phyloP scores from a whole-genome alignment of 2,113 vertebrate genomes.

The Tenrec ecaudatus region DNA sequence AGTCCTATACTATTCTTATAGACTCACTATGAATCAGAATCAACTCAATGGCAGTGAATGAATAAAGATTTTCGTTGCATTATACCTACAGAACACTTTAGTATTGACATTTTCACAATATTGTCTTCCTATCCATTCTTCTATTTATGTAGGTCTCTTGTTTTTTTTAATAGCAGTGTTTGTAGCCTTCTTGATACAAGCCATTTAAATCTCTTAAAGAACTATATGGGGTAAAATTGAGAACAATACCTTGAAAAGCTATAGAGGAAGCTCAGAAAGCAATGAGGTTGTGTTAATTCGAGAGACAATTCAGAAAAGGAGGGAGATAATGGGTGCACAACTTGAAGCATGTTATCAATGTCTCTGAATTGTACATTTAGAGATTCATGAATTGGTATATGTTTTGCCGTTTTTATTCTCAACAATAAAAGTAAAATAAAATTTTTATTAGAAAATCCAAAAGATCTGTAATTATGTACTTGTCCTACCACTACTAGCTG shows the following conservation, averaged over 20 bases:
- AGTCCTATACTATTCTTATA: no score
- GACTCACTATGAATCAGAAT: no score
- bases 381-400: neutral
- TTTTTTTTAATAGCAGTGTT: no score
- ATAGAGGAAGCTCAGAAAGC: neutral
- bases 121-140: no score
- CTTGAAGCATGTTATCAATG: neutral
- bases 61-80: no score
- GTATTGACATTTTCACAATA: no score
- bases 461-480: neutral
- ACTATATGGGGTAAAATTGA: neutral
- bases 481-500: accelerated
- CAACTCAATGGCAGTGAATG: no score
- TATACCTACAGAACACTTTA: no score
- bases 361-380: neutral
- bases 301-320: neutral
- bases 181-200: no score
- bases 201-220: neutral
- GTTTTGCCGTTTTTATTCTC: neutral
- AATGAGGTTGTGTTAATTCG: neutral
- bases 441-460: neutral
- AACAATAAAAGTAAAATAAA: neutral
- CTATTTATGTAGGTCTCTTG: no score
- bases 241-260: no score
- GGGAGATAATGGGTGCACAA: neutral